phyloP scores from a whole-genome alignment of 2,113 vertebrate species.

The Epinephelus fuscoguttatus region DNA sequence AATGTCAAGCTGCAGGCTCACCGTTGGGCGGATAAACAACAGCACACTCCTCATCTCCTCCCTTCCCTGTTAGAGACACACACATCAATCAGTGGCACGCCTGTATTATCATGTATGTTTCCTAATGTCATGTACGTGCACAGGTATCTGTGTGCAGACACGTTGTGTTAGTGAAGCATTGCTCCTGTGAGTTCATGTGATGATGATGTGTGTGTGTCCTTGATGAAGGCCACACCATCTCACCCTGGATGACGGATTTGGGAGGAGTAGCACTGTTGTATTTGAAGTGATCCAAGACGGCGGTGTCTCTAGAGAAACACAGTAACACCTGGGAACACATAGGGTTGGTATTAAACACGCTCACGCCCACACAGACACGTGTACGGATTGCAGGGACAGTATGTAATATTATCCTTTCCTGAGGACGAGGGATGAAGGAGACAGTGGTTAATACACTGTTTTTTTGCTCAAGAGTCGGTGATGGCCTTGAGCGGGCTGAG shows the following conservation, averaged over 20 bases:
- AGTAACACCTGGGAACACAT: constrained; percentile 89
- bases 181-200: neutral
- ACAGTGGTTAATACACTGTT: constrained; percentile 7
- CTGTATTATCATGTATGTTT: neutral
- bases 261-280: constrained; percentile 97
- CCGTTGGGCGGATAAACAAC: constrained; percentile 98
- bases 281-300: constrained; percentile 92
- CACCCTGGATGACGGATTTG: constrained; percentile 94
- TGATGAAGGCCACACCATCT: constrained; percentile 52
- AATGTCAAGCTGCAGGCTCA: constrained; percentile 76
- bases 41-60: constrained; percentile 89
- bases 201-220: neutral
- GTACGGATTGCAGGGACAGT: neutral
- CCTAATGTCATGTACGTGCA: neutral
- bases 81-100: neutral
- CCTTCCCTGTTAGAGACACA: constrained; percentile 85
- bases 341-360: neutral
- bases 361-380: neutral
- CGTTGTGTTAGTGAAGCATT: neutral
- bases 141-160: neutral
- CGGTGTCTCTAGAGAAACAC: constrained; percentile 96
- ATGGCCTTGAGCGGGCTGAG: constrained; percentile 9
- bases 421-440: neutral
- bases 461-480: neutral
- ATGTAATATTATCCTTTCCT: neutral